Evolutionary conservation across 1,140 invertebrate species (phyloP), one percentile per base, ranked within the genome.

Genomic region (Drosophila elegans): DNA sequence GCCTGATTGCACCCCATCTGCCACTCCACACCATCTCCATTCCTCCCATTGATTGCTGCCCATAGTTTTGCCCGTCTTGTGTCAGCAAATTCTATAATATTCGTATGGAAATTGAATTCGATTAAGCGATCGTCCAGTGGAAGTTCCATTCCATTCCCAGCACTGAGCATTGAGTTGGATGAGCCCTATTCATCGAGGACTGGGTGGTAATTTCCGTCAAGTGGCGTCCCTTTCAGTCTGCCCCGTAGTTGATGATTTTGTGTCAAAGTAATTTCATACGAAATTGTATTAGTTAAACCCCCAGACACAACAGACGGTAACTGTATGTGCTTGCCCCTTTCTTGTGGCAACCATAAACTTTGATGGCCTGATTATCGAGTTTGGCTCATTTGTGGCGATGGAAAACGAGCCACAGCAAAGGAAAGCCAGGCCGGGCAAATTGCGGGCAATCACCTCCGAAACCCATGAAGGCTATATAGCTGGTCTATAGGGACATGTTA

Each of bases 101-200:
- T 85, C 79, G 74, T 85, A 81, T 86, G 82, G 67, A 81, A 85
- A 85, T 86, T 86, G 74, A 85, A 85, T 85, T 80, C 56, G 25
- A 74, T 74, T 78, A 49, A 42, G 53, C 48, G 62, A 42, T 48
- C 60, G 38, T 52, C 45, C 45, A 34, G 48, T 53, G 39, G 41
- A 54, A 54, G 52, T 41, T 64, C 51, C 38, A 36, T 55, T 60
- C 39, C 45, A 49, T 34, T 10, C 46, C 46, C 27, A 3, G 46
- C 46, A 5, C 6, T 27, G 11, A 3, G 3, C 44, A 46, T 25
- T 11, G 16, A 7, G 46, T n/a, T 29, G 46, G 46, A 49, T 32
- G 46, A 49, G 16, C 25, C 21, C 21, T n/a, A 11, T 13, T 27
- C 13, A 27, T 39, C 11, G 45, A 25, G 6, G 45, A 3, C 6